These are phyloP conservation scores for Apeltes quadracus DNA, from an alignment of 2,113 vertebrate species.

Conservation along the genomic window DNA sequence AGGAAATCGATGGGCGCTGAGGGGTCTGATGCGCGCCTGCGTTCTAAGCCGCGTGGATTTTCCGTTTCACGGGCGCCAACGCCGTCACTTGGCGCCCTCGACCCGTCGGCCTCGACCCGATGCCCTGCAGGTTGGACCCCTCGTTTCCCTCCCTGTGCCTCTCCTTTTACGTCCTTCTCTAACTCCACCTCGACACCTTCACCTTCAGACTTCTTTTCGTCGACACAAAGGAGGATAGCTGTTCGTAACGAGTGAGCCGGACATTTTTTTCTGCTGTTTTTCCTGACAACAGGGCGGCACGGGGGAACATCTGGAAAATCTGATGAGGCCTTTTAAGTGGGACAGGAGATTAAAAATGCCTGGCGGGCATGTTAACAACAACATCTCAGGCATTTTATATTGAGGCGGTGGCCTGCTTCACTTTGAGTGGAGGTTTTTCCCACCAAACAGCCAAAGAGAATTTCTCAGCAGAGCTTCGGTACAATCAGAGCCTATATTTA, in stretches of 20 bases:
- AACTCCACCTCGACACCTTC: conserved; percentile 24
- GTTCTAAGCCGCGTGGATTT: conserved; percentile 31
- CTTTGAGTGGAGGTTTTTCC: conserved; percentile 55
- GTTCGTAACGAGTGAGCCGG: conserved; percentile 69
- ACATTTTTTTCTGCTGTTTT: conserved; percentile 56
- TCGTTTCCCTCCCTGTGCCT: conserved; percentile 23
- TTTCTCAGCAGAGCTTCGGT: conserved; percentile 58
- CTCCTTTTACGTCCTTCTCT: conserved; percentile 23
- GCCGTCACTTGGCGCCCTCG: no score
- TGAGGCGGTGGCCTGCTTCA: conserved; percentile 14
- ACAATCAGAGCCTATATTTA: conserved; percentile 68
- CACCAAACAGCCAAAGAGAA: conserved; percentile 73
- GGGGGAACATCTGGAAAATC: conserved; percentile 73
- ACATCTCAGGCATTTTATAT: conserved; percentile 50
- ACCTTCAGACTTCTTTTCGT: not conserved
- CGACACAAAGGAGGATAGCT: conserved; percentile 47
- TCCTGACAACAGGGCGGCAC: conserved; percentile 59
- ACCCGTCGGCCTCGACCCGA: conserved; percentile 35
- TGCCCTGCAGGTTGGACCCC: conserved; percentile 46
- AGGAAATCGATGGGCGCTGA: conserved; percentile 61
- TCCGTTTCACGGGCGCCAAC: conserved; percentile 28
- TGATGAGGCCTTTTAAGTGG: conserved; percentile 67
- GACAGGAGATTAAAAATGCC: conserved; percentile 62
- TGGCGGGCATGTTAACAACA: conserved; percentile 63
- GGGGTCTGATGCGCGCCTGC: conserved; percentile 40